A percentile compares a stretch with the other conserved stretches of the same genome.
phyloP scores from a whole-genome alignment of 2,888 invertebrate species.

The Agriotes lineatus region DNA sequence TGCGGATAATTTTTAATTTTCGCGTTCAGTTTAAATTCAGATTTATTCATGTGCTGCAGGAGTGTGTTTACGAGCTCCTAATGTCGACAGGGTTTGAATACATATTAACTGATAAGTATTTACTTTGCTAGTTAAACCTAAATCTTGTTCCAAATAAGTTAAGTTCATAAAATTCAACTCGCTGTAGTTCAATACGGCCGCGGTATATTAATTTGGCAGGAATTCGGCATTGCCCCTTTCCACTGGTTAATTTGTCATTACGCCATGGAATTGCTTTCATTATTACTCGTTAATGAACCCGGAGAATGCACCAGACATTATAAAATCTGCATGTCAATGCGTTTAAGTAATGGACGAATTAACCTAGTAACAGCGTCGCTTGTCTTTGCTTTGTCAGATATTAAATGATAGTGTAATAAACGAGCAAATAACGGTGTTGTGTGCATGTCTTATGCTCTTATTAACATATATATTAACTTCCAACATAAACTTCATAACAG shows the following conservation, averaged over 20 bases:
- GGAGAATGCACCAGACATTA: constrained; percentile 14
- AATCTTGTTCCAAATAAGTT: too few relatives aligned
- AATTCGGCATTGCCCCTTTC: too few relatives aligned
- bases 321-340: constrained; percentile 52
- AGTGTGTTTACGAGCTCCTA: background rate
- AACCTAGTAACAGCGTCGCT: constrained; percentile 38
- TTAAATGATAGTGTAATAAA: constrained; percentile 60
- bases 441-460: constrained; percentile 59
- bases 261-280: background rate
- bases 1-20: constrained; percentile 57
- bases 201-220: too few relatives aligned
- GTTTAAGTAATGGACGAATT: constrained; percentile 50
- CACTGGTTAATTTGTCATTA: constrained; percentile 13
- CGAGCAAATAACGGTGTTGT: constrained; percentile 57
- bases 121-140: too few relatives aligned
- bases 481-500: constrained; percentile 51
- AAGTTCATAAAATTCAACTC: too few relatives aligned
- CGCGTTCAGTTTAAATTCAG: constrained; percentile 36
- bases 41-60: background rate
- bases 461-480: constrained; percentile 65
- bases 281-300: constrained; percentile 2
- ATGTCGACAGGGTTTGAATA: too few relatives aligned
- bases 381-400: constrained; percentile 48
- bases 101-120: too few relatives aligned
- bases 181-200: too few relatives aligned